Percentiles rank a stretch among this genome's conserved stretches.
phyloP scores from a whole-genome alignment of 2,888 invertebrate species.

The Ectemnius lituratus region DNA sequence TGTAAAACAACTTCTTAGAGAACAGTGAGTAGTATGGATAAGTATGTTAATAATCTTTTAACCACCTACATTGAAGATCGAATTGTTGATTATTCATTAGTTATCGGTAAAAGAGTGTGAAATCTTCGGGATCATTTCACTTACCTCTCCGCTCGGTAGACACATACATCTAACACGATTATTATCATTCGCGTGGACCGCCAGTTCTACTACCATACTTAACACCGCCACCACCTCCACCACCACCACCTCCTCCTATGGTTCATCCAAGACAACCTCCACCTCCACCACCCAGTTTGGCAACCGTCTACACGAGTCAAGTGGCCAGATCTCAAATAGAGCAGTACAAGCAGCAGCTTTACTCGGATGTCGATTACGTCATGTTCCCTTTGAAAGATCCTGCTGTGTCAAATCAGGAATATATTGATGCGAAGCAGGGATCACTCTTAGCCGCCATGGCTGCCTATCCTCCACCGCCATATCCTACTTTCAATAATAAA shows the following conservation, averaged over 20 bases:
- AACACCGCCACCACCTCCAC: slow-evolving; percentile 83
- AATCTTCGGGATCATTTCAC: slow-evolving; percentile 42
- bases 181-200: slow-evolving; percentile 78
- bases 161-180: too few relatives aligned
- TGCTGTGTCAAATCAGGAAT: slow-evolving; percentile 93
- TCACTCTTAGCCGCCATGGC: slow-evolving; percentile 84
- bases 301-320: slow-evolving; percentile 86
- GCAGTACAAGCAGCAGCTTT: slow-evolving; percentile 92
- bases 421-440: slow-evolving; percentile 92
- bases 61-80: not conserved
- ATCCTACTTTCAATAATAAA: slow-evolving; percentile 80
- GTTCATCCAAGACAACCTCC: slow-evolving; percentile 80
- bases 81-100: not conserved
- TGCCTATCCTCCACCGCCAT: slow-evolving; percentile 79
- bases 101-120: not conserved
- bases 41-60: slow-evolving; percentile 12
- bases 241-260: slow-evolving; percentile 79
- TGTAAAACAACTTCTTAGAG: too few relatives aligned
- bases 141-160: too few relatives aligned
- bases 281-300: slow-evolving; percentile 84
- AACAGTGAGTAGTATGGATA: slow-evolving; percentile 1
- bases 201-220: slow-evolving; percentile 79
- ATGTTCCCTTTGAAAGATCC: slow-evolving; percentile 95
- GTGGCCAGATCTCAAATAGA: slow-evolving; percentile 88
- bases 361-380: slow-evolving; percentile 94